Evolutionary conservation across 2,888 invertebrate species (phyloP).

Genomic region (Pseudococcus jackbeardsleyi): DNA sequence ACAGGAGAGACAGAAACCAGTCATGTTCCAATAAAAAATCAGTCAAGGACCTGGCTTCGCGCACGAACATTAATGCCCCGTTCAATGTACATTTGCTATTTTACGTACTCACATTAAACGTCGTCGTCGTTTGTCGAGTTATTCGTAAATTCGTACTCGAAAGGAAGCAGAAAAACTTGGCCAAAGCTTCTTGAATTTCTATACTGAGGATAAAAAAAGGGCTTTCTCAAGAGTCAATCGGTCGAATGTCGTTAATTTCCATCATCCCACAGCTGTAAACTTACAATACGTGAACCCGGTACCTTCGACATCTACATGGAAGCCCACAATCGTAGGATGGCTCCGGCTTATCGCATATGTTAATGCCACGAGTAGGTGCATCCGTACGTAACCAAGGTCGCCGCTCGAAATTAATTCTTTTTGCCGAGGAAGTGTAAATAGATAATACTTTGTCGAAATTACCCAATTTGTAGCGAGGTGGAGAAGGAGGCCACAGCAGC

Average conservation of each 20-base stretch:
- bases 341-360: slow-evolving; percentile 14
- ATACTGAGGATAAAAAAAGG: too few species aligned
- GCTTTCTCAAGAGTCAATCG: background rate
- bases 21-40: slow-evolving; percentile 48
- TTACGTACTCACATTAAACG: background rate
- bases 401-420: slow-evolving; percentile 17
- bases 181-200: too few species aligned
- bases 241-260: background rate
- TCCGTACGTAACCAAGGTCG: slow-evolving; percentile 26
- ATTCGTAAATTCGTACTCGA: background rate
- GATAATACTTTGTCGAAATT: slow-evolving; percentile 41
- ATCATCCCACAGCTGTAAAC: slow-evolving; percentile 7
- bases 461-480: background rate
- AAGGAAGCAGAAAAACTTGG: background rate
- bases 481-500: background rate
- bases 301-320: too few species aligned
- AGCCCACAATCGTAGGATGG: background rate
- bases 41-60: slow-evolving; percentile 54
- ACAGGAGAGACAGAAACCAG: slow-evolving; percentile 20
- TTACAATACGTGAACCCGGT: too few species aligned
- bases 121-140: background rate
- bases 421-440: slow-evolving; percentile 37
- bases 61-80: background rate
- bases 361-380: slow-evolving; percentile 51
- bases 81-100: background rate